A percentile compares a stretch with the other conserved stretches of the same genome.
phyloP scores from a whole-genome alignment of 92 coral and sea anemone genomes.

The Muricea muricata region DNA sequence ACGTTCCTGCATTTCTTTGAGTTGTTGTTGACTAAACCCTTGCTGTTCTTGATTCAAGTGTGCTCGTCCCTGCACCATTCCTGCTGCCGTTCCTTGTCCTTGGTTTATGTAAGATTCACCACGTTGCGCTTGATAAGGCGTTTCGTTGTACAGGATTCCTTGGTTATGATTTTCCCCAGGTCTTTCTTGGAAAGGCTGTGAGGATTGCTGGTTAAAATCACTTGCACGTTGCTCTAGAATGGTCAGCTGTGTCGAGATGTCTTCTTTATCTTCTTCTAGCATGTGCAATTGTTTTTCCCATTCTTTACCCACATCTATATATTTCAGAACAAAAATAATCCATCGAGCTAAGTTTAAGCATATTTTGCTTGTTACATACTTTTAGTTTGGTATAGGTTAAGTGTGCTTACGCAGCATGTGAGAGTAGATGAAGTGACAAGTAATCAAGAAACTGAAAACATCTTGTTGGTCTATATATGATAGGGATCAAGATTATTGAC shows the following conservation, averaged over 20 bases:
- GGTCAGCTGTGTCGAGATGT: neutral
- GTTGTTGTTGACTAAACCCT: slow-evolving; percentile 26
- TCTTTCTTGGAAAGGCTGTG: neutral
- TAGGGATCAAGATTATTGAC: no score
- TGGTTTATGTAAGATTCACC: neutral
- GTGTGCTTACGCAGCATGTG: no score
- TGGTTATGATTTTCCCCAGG: neutral
- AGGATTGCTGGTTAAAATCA: neutral
- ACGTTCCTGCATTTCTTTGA: neutral
- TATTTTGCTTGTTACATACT: no score
- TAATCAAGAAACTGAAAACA: no score
- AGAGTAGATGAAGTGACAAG: no score
- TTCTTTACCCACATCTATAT: neutral
- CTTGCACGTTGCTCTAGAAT: neutral
- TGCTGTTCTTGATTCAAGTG: neutral
- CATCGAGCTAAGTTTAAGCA: no score
- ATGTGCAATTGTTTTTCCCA: neutral
- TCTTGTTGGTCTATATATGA: no score
- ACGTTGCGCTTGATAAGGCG: neutral
- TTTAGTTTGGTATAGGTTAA: no score
- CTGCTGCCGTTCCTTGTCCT: neutral
- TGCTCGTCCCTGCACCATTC: neutral
- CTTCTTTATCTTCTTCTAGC: neutral
- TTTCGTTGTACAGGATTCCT: neutral
- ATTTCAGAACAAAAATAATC: neutral